Evolutionary conservation across 2,888 invertebrate genomes (phyloP).

Genomic region (Nemapogon koenigi): DNA sequence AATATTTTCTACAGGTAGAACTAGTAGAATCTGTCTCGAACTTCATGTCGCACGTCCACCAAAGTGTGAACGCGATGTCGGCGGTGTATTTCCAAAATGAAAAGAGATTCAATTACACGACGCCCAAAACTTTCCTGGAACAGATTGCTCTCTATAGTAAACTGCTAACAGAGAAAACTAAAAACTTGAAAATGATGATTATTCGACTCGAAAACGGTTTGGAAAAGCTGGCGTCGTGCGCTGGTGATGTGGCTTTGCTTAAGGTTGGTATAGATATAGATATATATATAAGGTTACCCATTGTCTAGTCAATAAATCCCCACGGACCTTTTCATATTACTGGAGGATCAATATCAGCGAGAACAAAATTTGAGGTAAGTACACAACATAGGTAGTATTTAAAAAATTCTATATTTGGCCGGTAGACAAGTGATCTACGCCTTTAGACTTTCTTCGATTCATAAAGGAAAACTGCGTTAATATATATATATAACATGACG

Average conservation of each 20-base stretch:
- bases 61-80: constrained; percentile 87
- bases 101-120: constrained; percentile 92
- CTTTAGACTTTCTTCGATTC: no score
- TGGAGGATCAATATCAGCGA: no score
- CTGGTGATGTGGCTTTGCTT: constrained; percentile 83
- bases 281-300: no score
- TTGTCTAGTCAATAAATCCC: no score
- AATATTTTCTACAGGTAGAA: constrained; percentile 48
- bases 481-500: no score
- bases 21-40: constrained; percentile 72
- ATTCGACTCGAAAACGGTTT: constrained; percentile 85
- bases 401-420: no score
- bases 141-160: constrained; percentile 85
- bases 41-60: constrained; percentile 92
- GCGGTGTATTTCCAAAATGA: constrained; percentile 82
- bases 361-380: no score
- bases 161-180: constrained; percentile 70
- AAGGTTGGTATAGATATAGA: no score
- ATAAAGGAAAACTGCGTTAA: no score
- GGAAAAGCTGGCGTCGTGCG: constrained; percentile 84
- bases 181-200: constrained; percentile 77
- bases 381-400: no score
- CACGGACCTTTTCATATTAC: no score
- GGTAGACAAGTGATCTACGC: no score
- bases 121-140: constrained; percentile 94